Evolutionary conservation across 2,797 vertebrate species (phyloP), one percentile per base, ranked within the genome.

Genomic region (Eutrigla gurnardus): DNA sequence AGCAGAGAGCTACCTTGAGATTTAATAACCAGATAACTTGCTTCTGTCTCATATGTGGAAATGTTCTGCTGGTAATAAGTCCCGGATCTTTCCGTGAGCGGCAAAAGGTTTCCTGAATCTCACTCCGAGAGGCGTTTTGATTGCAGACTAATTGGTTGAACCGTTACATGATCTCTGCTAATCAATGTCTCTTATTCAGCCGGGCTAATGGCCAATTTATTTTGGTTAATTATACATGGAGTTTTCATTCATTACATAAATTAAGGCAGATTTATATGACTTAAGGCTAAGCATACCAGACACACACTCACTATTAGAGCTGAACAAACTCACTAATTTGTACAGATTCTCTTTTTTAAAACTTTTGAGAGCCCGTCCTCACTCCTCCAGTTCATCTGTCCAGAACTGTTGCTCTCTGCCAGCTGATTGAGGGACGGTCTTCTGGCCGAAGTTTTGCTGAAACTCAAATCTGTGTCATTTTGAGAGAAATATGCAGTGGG

Each of bases 21-120:
- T 92, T 89, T 87, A 84, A 84, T 89, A 84, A 86, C 75, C 78
- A 82, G 91, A 92, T 92, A 89, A 80, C 18, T 86, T 54, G 54
- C 42, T 35, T 70, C 62, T 36, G 64, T 42, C 65, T 86, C 66
- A 49, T 45, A 68, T 72, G 55, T 77, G 77, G 61, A 84, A 71
- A 68, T 62, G 53, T 71, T 75, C 68, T 7, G 53, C 54, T 10
- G 35, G 53, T 79, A 75, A 84, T 82, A 49, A 61, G 60, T 83
- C 65, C 60, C 67, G 66, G 12, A 74, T 82, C 42, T 52, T 25
- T 65, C 35, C 70, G 14, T 53, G 47, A 78, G 78, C 62, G 7
- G 35, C 32, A 36, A 17, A 46, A 55, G 12, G 78, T 25, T 54
- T 86, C 45, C 70, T 61, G 37, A 58, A 43, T 77, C 54, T 65